Conservation (phyloP, 2,888 invertebrate species). For the Ernsta delagoae region DNA sequence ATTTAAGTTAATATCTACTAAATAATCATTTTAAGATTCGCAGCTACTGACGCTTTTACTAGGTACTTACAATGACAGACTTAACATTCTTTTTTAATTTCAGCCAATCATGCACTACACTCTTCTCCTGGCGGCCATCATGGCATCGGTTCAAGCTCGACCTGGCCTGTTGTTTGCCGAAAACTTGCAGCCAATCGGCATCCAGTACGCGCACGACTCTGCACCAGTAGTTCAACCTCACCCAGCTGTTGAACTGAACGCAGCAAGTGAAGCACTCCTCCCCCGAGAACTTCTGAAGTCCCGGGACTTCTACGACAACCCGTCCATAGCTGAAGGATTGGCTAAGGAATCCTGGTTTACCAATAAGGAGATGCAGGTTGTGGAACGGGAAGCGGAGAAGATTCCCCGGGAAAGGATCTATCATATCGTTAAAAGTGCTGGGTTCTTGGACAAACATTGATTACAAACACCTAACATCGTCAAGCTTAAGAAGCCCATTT, state of each 20-base stretch:
- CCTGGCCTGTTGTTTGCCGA: constrained; percentile 78
- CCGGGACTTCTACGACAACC: constrained; percentile 90
- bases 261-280: constrained; percentile 89
- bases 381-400: constrained; percentile 91
- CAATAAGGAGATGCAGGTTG: constrained; percentile 91
- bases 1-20: too few relatives aligned
- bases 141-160: constrained; percentile 73
- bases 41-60: too few relatives aligned
- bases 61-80: too few relatives aligned
- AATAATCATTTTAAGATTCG: too few relatives aligned
- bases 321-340: constrained; percentile 88
- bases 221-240: constrained; percentile 80
- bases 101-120: constrained; percentile 54
- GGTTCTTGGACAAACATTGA: constrained; percentile 80
- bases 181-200: constrained; percentile 71
- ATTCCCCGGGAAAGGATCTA: constrained; percentile 91
- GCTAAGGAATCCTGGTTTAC: constrained; percentile 92
- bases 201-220: constrained; percentile 76
- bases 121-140: constrained; percentile 60
- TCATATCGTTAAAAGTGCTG: constrained; percentile 90
- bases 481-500: too few relatives aligned
- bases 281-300: constrained; percentile 88
- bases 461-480: too few relatives aligned
- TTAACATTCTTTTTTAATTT: background rate
- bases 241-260: constrained; percentile 89